Evolutionary conservation across 2,797 vertebrate genomes (phyloP).

Genomic region (Helarctos malayanus): DNA sequence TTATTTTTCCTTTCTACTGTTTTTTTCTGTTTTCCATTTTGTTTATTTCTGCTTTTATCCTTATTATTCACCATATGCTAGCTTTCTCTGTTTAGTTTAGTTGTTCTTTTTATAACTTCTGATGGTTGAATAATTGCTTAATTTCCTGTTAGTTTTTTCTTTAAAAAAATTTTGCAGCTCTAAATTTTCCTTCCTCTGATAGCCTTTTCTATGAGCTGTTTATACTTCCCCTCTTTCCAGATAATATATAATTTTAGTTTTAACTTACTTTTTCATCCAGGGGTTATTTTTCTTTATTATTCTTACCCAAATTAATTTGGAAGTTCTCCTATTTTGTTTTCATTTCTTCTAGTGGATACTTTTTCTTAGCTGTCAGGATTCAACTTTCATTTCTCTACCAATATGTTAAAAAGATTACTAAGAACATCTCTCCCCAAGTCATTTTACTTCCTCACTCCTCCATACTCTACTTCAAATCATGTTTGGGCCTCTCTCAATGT

Average conservation of each 20-base stretch:
- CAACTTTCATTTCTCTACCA: neutral
- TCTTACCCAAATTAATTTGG: conserved; percentile 21
- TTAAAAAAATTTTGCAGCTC: neutral
- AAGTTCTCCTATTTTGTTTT: neutral
- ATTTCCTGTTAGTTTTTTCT: neutral
- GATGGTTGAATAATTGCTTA: neutral
- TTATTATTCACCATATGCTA: neutral
- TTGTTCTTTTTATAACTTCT: neutral
- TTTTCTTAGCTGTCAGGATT: neutral
- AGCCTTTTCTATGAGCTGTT: neutral
- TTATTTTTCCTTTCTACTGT: conserved; percentile 6
- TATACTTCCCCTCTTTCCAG: neutral
- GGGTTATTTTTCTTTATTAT: neutral
- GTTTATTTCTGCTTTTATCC: neutral
- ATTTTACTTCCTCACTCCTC: neutral
- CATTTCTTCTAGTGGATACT: neutral
- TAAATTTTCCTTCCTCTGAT: neutral
- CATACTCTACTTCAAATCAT: neutral
- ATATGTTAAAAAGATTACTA: neutral
- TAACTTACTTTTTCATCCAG: neutral
- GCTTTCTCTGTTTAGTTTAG: neutral
- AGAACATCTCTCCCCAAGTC: neutral
- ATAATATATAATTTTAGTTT: neutral
- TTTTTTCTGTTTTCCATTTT: neutral
- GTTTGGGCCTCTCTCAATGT: neutral